These are phyloP conservation scores for Thamnophis sirtalis DNA, from an alignment of 2,113 vertebrate genomes.

Conservation along the genomic window DNA sequence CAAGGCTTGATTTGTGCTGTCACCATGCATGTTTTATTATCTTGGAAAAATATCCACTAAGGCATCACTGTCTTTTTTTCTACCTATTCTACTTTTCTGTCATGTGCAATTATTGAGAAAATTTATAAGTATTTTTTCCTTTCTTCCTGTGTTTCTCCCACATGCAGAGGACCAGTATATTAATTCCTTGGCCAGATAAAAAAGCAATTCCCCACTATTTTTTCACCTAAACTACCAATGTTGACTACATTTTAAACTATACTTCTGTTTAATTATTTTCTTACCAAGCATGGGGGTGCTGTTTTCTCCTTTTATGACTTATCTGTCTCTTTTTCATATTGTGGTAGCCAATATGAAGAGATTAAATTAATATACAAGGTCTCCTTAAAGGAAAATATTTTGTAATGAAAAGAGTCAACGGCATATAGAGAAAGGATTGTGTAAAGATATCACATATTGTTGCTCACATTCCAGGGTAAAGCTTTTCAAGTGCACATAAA, in stretches of 20 bases:
- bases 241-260: neutral
- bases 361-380: neutral
- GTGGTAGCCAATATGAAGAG: neutral
- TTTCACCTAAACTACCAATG: neutral
- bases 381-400: neutral
- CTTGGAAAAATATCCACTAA: neutral
- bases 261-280: neutral
- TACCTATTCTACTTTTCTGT: neutral
- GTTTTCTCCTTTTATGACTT: neutral
- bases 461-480: neutral
- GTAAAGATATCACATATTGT: neutral
- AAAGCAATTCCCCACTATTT: neutral
- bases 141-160: neutral
- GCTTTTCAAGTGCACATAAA: neutral
- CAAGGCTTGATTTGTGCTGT: neutral
- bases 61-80: neutral
- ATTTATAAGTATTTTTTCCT: neutral
- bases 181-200: neutral
- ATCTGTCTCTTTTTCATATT: neutral
- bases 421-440: neutral
- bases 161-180: neutral
- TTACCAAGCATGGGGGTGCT: neutral
- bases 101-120: neutral
- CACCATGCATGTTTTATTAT: neutral
- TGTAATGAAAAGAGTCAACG: neutral